Conservation (phyloP, 2,797 vertebrate species). For the Lagorchestes hirsutus region DNA sequence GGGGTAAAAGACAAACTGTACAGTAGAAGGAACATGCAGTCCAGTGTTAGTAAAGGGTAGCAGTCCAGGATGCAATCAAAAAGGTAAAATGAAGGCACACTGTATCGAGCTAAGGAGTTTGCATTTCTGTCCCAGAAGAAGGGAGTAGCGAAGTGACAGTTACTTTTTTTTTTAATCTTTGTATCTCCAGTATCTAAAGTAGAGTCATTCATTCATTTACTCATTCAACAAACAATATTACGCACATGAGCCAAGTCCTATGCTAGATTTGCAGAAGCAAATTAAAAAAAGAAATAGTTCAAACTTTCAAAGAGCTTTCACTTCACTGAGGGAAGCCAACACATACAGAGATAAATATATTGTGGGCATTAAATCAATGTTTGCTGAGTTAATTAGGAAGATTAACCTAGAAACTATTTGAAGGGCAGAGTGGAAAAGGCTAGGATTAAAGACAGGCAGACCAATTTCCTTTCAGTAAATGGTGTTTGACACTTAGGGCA, state of each 20-base stretch:
- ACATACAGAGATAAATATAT: not conserved
- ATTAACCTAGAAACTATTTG: not conserved
- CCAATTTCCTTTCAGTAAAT: not conserved
- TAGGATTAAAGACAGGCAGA: not conserved
- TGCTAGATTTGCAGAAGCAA: not conserved
- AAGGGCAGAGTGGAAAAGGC: not conserved
- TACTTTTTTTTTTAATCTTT: not conserved
- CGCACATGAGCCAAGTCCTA: not conserved
- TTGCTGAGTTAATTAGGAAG: not conserved
- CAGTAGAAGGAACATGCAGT: not conserved
- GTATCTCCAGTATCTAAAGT: not conserved
- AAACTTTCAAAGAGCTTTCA: not conserved
- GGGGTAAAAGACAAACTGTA: not conserved
- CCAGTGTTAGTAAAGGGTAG: not conserved
- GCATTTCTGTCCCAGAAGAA: not conserved
- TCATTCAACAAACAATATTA: not conserved
- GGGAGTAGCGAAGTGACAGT: not conserved
- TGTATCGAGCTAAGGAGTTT: not conserved
- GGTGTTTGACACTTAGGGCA: not conserved
- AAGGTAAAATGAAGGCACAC: not conserved
- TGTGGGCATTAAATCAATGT: not conserved
- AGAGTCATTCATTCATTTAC: not conserved
- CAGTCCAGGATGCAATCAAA: not conserved
- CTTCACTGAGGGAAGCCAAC: not conserved
- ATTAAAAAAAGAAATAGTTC: not conserved